Conservation (phyloP, 2,797 vertebrate genomes). For the Peromyscus aztecus region DNA sequence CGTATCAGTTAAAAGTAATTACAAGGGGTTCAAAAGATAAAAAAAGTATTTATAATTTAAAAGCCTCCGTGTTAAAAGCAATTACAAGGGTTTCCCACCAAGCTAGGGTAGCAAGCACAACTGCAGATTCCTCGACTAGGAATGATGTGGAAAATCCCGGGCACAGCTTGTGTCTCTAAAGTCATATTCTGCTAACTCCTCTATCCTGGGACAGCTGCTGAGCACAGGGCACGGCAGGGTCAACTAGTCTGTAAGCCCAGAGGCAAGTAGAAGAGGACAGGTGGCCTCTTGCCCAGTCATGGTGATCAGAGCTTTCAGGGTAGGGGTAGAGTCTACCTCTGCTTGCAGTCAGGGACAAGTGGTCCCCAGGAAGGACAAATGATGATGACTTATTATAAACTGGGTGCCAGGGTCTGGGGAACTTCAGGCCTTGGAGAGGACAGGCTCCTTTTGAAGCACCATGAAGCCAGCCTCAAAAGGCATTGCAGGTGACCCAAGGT, state of each 20-base stretch:
- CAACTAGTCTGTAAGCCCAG: background rate
- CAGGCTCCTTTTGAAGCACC: fast-evolving
- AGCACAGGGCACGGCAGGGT: fast-evolving
- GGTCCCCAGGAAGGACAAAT: background rate
- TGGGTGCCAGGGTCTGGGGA: fast-evolving
- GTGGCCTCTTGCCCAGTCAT: fast-evolving
- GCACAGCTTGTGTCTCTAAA: background rate
- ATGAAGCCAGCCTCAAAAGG: fast-evolving
- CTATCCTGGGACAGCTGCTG: fast-evolving
- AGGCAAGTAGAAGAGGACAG: fast-evolving
- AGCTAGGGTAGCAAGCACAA: fast-evolving
- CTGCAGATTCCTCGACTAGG: fast-evolving
- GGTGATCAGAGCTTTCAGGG: too few relatives aligned
- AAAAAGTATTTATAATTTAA: background rate
- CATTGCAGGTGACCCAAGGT: fast-evolving
- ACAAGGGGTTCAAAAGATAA: slow-evolving; percentile 15
- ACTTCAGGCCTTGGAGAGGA: background rate
- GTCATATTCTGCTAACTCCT: background rate
- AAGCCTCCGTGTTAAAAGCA: background rate
- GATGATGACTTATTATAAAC: background rate
- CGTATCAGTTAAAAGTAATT: background rate
- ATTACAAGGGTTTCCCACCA: background rate
- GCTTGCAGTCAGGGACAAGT: too few relatives aligned
- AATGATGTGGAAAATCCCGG: too few relatives aligned
- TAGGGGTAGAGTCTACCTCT: fast-evolving